Percentiles rank a stretch among this genome's conserved stretches.
Conservation (phyloP, 1,140 invertebrate genomes). For the Heliconius nattereri region DNA sequence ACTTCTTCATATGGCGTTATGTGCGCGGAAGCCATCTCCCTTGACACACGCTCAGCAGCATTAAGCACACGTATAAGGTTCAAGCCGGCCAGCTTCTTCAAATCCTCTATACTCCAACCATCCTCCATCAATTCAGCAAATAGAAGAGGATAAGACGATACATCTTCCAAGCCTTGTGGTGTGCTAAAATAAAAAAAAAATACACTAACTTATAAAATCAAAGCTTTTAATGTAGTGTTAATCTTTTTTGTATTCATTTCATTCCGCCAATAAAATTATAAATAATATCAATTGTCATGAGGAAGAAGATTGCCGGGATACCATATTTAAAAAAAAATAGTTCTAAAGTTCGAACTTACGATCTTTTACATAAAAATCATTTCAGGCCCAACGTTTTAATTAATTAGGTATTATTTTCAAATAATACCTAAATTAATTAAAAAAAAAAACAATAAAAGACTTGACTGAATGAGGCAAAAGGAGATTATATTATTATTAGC, state of each 20-base stretch:
- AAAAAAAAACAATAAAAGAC: background rate
- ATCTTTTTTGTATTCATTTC: too few species aligned
- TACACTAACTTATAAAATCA: background rate
- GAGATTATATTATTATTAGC: background rate
- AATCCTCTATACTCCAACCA: slow-evolving; percentile 90
- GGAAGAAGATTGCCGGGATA: too few species aligned
- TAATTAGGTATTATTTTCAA: too few species aligned
- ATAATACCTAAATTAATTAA: background rate
- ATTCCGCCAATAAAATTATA: too few species aligned
- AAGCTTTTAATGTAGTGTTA: background rate
- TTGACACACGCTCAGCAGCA: slow-evolving; percentile 85
- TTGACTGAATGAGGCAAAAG: background rate
- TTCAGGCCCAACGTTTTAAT: background rate
- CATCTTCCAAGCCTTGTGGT: slow-evolving; percentile 93
- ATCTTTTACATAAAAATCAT: background rate
- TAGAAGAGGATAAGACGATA: slow-evolving; percentile 93
- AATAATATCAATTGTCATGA: too few species aligned
- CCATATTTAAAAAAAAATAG: too few species aligned
- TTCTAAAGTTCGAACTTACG: background rate
- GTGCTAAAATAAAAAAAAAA: slow-evolving; percentile 82
- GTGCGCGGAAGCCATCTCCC: slow-evolving; percentile 71
- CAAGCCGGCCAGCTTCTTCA: slow-evolving; percentile 93
- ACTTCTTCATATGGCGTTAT: slow-evolving; percentile 76
- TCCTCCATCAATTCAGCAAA: slow-evolving; percentile 91
- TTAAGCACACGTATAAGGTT: slow-evolving; percentile 91